Base-by-base conservation (phyloP, 2,888 invertebrate genomes). In the Pseudoips prasinana region DNA sequence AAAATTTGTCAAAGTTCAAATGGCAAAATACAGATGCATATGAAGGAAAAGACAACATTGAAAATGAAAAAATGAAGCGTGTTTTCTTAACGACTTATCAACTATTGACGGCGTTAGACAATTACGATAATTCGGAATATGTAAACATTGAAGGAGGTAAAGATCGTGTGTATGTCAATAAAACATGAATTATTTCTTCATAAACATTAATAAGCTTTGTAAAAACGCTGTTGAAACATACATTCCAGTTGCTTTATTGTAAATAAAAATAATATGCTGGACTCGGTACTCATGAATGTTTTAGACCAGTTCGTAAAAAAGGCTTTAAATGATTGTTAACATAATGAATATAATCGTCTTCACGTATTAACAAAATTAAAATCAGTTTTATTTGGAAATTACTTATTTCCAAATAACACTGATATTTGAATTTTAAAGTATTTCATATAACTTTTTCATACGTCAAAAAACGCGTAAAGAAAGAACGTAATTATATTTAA, bases 51-150 rank as follows among this genome's bases (percentile, higher is more conserved):
- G 57, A 38, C 22, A 28, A 39, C 14, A 22, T 49, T 30, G 63
- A 69, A 55, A 44, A 35, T 18, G 58, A 68, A 29, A 68, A 64
- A 45, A 36, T 72, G 18, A 61, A 58, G 31, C 33, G 37, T 7
- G 47, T 71, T 36, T 69, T 64, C 37, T 55, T 70, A 28, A 60
- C 60, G 10, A 51, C 46, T 18, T 70, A 64, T 50, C 73, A 76
- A 48, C 51, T 77, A 10, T 42, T 72, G 39, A 50, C 51, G 25
- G 61, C 63, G 37, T 48, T 74, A 52, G 41, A 58, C 33, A 46
- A 62, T 45, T 36, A 48, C 36, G 49, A 46, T 39, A 37, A 23
- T 33, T 31, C 33, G 43, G 40, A 46, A 14, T 32, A 35, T 29
- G 10, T 29, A 34, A 43, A 39, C 39, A 29, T 40, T 10, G 40